A percentile compares a stretch with the other conserved stretches of the same genome.
These are phyloP conservation scores for Petrocephalus sullivani DNA, from an alignment of 2,797 vertebrate genomes.

Conservation along the genomic window DNA sequence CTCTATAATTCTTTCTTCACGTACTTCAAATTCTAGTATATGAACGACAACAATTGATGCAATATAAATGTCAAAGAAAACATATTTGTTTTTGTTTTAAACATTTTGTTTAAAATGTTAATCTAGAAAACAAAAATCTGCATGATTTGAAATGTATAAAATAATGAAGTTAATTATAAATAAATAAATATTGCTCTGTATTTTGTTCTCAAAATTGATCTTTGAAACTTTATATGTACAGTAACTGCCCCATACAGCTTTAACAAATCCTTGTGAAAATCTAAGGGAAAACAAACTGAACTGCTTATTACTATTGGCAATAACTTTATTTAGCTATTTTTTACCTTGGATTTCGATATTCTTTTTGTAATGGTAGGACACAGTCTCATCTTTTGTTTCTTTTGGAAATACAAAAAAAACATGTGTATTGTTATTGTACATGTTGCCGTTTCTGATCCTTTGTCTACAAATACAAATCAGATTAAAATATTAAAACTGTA, in stretches of 20 bases:
- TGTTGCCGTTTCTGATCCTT: not conserved
- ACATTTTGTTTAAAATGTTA: not conserved
- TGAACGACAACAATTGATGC: slow-evolving; percentile 36
- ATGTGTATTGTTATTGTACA: slow-evolving; percentile 15
- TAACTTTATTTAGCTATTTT: not conserved
- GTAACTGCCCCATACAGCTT: not conserved
- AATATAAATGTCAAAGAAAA: slow-evolving; percentile 13
- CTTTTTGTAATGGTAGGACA: slow-evolving; percentile 55
- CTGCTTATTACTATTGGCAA: not conserved
- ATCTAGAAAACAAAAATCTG: not conserved
- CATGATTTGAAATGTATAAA: not conserved
- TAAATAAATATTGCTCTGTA: not conserved
- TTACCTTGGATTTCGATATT: slow-evolving; percentile 59
- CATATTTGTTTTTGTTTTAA: not conserved
- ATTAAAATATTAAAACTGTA: not conserved
- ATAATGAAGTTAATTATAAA: not conserved
- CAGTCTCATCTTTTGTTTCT: slow-evolving; percentile 45
- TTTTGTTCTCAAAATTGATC: not conserved
- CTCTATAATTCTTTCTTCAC: slow-evolving; percentile 51
- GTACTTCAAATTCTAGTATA: slow-evolving; percentile 50
- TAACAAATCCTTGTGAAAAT: not conserved
- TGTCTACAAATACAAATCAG: not conserved
- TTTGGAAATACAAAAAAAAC: slow-evolving; percentile 37
- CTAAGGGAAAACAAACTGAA: not conserved
- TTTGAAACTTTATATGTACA: not conserved